Percentiles rank a stretch among this genome's conserved stretches.
Conservation (phyloP, 2,113 vertebrate genomes). For the Syrrhaptes paradoxus region DNA sequence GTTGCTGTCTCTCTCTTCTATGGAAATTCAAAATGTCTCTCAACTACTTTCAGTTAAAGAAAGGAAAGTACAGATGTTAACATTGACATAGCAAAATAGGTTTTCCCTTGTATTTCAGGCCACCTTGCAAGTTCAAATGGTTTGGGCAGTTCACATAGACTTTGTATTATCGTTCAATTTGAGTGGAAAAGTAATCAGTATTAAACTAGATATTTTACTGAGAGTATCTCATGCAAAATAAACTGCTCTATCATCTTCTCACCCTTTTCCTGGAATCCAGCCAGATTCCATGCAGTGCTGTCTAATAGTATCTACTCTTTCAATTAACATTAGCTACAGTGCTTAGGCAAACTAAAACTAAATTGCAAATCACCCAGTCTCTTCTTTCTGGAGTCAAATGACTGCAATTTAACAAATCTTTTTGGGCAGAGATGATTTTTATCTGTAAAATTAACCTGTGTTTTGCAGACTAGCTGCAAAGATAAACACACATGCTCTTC, state of each 20-base stretch:
- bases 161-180: background rate
- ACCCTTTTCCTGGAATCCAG: background rate
- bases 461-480: background rate
- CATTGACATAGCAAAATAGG: background rate
- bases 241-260: background rate
- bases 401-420: background rate
- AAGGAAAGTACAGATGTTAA: background rate
- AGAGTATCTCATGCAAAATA: background rate
- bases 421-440: background rate
- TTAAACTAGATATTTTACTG: background rate
- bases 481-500: background rate
- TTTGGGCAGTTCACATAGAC: background rate
- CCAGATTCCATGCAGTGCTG: background rate
- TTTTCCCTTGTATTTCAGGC: background rate
- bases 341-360: background rate
- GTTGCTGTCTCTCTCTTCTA: background rate
- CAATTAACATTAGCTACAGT: background rate
- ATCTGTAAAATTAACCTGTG: background rate
- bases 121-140: background rate
- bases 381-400: background rate
- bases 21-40: background rate
- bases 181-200: background rate
- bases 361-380: background rate
- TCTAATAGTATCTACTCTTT: background rate
- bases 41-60: background rate